These are phyloP conservation scores for Drosophila virilis DNA, from an alignment of 1,140 invertebrate species.

Conservation along the genomic window DNA sequence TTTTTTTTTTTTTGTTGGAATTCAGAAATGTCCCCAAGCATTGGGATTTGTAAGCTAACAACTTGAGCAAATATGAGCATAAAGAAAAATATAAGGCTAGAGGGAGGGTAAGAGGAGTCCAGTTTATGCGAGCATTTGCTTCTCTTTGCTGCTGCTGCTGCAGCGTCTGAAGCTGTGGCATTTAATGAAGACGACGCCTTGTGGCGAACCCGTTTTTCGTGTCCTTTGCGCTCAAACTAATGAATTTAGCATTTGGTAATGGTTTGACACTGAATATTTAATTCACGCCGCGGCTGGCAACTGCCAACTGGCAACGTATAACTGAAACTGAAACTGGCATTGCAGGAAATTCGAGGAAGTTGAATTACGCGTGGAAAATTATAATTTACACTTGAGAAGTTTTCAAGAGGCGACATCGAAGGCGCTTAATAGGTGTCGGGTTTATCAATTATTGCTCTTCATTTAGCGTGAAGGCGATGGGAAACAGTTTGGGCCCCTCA, in stretches of 20 bases:
- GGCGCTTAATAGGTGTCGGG: conserved; percentile 80
- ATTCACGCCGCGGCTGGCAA: conserved; percentile 66
- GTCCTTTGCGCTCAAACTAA: conserved; percentile 76
- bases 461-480: conserved; percentile 73
- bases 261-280: conserved; percentile 84
- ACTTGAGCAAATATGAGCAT: conserved; percentile 68
- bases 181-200: conserved; percentile 77
- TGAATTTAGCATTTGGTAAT: conserved; percentile 84
- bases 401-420: conserved; percentile 77
- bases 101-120: conserved; percentile 12
- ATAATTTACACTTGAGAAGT: conserved; percentile 84
- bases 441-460: conserved; percentile 81
- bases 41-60: conserved; percentile 48
- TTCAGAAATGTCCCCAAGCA: conserved; percentile 11
- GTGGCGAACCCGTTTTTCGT: conserved; percentile 81
- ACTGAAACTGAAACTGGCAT: conserved; percentile 64
- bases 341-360: conserved; percentile 83
- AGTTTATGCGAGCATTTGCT: conserved; percentile 24
- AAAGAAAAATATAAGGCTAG: conserved; percentile 3
- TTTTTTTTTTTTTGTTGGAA: background rate
- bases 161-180: conserved; percentile 38
- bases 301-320: conserved; percentile 29
- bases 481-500: conserved; percentile 38
- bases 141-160: conserved; percentile 29
- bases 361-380: conserved; percentile 84